These are phyloP conservation scores for Apocheima hispidaria DNA, from an alignment of 2,888 invertebrate genomes.

Conservation along the genomic window DNA sequence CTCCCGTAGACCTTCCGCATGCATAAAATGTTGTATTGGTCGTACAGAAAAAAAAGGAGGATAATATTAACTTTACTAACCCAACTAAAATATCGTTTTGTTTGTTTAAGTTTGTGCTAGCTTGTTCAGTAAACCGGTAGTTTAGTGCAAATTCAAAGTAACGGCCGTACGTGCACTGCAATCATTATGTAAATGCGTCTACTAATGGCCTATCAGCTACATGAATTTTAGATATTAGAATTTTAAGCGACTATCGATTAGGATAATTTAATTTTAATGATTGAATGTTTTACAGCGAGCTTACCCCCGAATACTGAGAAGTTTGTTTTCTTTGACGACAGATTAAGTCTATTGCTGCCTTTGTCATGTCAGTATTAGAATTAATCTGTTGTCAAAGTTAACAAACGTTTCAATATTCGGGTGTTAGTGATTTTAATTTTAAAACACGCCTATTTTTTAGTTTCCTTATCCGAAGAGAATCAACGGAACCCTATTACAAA, in stretches of 20 bases:
- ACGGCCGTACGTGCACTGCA: conserved; percentile 19
- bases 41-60: neutral
- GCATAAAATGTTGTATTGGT: no score
- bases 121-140: conserved; percentile 13
- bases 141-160: conserved; percentile 23
- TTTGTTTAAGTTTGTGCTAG: conserved; percentile 3
- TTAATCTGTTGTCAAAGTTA: no score
- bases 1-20: no score
- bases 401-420: no score
- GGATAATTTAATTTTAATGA: conserved; percentile 26
- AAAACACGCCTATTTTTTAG: neutral
- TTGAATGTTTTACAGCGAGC: neutral
- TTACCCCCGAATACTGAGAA: no score
- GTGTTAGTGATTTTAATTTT: neutral
- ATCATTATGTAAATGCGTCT: conserved; percentile 39
- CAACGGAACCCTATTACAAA: no score
- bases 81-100: neutral
- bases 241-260: conserved; percentile 17
- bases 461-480: no score
- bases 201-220: conserved; percentile 27
- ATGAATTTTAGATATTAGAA: conserved; percentile 22
- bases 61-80: neutral
- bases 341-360: no score
- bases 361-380: no score
- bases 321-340: no score